Evolutionary conservation across 2,888 invertebrate species (phyloP).

Genomic region (Machimus atricapillus): DNA sequence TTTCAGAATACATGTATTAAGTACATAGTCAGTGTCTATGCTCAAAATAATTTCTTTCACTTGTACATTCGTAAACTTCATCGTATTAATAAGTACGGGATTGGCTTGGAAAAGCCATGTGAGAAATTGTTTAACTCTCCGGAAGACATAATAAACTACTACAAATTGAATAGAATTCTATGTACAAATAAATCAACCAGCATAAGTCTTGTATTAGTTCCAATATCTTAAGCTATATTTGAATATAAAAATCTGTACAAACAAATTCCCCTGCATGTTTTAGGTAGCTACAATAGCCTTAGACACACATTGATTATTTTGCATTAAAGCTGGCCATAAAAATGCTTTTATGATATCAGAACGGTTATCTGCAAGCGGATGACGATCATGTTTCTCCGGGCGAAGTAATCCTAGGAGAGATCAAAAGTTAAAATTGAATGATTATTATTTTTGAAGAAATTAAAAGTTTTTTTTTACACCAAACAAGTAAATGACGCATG

Average conservation of each 20-base stretch:
- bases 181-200: conserved; percentile 58
- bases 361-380: conserved; percentile 77
- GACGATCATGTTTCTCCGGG: conserved; percentile 79
- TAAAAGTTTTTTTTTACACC: no score
- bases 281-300: conserved; percentile 78
- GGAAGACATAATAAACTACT: conserved; percentile 59
- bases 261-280: conserved; percentile 43
- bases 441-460: not conserved
- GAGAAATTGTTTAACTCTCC: conserved; percentile 57
- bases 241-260: conserved; percentile 11
- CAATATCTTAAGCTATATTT: conserved; percentile 52
- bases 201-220: conserved; percentile 54
- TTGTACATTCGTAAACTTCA: conserved; percentile 57
- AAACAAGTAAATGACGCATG: not conserved
- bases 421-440: not conserved
- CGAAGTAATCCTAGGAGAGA: conserved; percentile 67
- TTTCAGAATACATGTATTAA: conserved; percentile 57
- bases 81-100: conserved; percentile 54
- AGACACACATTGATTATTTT: conserved; percentile 78
- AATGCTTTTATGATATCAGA: conserved; percentile 80
- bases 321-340: conserved; percentile 86
- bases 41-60: conserved; percentile 57
- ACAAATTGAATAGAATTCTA: conserved; percentile 55
- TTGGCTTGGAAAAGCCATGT: conserved; percentile 57
- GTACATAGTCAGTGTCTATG: conserved; percentile 59